Conservation (phyloP, 2,797 vertebrate genomes). For the Molossus molossus region DNA sequence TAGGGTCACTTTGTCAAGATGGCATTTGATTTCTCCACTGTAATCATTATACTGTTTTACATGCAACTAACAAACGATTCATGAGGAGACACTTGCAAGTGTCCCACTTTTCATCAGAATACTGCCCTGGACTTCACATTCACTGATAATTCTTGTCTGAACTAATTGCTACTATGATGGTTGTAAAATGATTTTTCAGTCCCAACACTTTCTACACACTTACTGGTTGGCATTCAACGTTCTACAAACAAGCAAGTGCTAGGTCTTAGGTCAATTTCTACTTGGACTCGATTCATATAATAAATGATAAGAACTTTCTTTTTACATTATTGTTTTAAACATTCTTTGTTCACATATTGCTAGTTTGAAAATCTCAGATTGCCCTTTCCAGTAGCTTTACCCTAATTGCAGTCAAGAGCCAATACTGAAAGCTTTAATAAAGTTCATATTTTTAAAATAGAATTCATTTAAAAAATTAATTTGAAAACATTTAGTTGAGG, state of each 20-base stretch:
- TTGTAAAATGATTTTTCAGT: neutral
- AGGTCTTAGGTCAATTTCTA: neutral
- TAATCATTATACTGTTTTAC: neutral
- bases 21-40: neutral
- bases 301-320: neutral
- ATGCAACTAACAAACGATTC: neutral
- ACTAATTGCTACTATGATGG: neutral
- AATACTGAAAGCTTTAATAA: neutral
- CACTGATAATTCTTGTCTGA: neutral
- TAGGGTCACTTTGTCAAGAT: slow-evolving; percentile 1
- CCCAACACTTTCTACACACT: neutral
- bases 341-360: neutral
- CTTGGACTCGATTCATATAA: neutral
- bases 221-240: neutral
- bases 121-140: neutral
- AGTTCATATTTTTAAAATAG: slow-evolving; percentile 3
- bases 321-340: neutral
- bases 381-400: neutral
- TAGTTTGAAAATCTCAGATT: neutral
- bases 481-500: slow-evolving; percentile 37
- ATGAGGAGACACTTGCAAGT: neutral
- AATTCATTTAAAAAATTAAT: neutral
- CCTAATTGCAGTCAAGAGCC: neutral
- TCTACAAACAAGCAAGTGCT: neutral
- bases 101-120: slow-evolving; percentile 21